Evolutionary conservation across 2,888 invertebrate genomes (phyloP).

Genomic region (Brenthis daphne): DNA sequence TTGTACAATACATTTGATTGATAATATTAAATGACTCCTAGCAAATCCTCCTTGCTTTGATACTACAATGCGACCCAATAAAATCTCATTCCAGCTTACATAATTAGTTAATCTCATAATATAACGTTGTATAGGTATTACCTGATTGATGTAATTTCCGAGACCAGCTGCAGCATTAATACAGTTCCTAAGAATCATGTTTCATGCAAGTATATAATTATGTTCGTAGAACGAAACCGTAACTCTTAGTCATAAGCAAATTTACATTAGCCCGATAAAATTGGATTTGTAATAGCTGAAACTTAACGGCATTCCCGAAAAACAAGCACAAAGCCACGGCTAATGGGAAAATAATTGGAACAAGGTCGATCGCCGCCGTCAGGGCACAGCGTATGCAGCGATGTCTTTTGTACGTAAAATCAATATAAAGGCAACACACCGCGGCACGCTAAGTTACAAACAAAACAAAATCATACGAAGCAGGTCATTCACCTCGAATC

Average conservation of each 20-base stretch:
- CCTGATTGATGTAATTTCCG: constrained; percentile 12
- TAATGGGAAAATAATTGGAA: constrained; percentile 62
- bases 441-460: constrained; percentile 51
- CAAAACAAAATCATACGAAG: constrained; percentile 31
- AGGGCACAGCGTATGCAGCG: constrained; percentile 57
- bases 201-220: constrained; percentile 31
- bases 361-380: constrained; percentile 60
- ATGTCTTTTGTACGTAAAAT: constrained; percentile 70
- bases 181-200: constrained; percentile 25
- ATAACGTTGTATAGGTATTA: background rate
- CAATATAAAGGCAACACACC: constrained; percentile 58
- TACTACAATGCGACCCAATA: too few relatives aligned
- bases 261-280: constrained; percentile 31
- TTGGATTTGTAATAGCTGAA: constrained; percentile 30
- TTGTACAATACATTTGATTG: too few relatives aligned
- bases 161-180: constrained; percentile 10
- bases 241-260: constrained; percentile 24
- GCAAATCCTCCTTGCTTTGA: too few relatives aligned
- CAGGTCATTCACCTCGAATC: constrained; percentile 59
- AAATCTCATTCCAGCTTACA: background rate
- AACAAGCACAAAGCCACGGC: constrained; percentile 45
- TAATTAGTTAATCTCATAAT: too few relatives aligned
- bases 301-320: constrained; percentile 42
- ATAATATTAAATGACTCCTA: background rate
- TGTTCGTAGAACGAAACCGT: constrained; percentile 17